Conservation (phyloP, 1,140 invertebrate genomes). For the Anoplolepis gracilipes region DNA sequence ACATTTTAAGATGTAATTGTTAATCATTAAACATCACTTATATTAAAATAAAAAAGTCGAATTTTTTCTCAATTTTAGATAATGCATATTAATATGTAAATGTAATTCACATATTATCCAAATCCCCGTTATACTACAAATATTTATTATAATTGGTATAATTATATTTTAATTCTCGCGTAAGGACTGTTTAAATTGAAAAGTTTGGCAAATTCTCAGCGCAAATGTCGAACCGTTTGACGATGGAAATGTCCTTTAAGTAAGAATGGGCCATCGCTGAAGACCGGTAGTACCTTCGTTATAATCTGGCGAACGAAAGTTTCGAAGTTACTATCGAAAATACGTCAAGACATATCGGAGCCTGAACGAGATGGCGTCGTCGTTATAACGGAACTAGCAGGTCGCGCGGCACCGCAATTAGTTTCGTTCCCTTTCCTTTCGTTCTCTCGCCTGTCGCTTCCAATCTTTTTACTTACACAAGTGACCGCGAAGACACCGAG, state of each 20-base stretch:
- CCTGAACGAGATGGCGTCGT: slow-evolving; percentile 46
- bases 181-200: neutral
- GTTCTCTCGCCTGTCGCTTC: slow-evolving; percentile 56
- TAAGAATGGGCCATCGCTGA: slow-evolving; percentile 26
- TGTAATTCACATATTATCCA: too few species aligned
- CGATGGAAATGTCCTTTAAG: slow-evolving; percentile 52
- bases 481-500: slow-evolving; percentile 33
- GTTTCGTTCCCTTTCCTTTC: slow-evolving; percentile 78
- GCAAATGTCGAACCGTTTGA: neutral
- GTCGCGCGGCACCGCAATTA: slow-evolving; percentile 77
- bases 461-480: slow-evolving; percentile 48
- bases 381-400: slow-evolving; percentile 63
- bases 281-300: slow-evolving; percentile 70
- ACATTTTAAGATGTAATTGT: neutral
- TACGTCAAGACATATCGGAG: slow-evolving; percentile 54
- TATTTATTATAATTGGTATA: neutral
- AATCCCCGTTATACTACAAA: too few species aligned
- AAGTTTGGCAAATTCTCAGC: slow-evolving; percentile 10
- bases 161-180: neutral
- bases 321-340: slow-evolving; percentile 63
- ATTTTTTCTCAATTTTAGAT: neutral
- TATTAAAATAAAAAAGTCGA: too few species aligned
- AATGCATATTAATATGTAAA: neutral
- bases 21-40: neutral
- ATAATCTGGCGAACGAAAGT: slow-evolving; percentile 66